Evolutionary conservation across 2,797 vertebrate genomes (phyloP), one percentile per base, ranked within the genome.

Genomic region (Sebastes jordani): DNA sequence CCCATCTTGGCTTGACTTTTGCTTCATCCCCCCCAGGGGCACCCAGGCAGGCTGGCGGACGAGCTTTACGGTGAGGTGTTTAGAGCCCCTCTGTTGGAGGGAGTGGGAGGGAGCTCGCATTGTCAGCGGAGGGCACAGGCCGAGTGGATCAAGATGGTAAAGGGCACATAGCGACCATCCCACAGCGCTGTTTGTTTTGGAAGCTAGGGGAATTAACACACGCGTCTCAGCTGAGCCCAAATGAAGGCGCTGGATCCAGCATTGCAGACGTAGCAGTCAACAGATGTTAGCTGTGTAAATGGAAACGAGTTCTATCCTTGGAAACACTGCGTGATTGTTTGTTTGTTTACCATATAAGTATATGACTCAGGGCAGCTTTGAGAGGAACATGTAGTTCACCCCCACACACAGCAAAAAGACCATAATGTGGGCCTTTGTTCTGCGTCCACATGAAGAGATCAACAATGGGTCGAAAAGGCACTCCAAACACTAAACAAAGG

Each of bases 401-500:
- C 56, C 46, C 63, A 59, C 42, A 70, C 64, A 63, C 9, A 68
- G 59, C 61, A 81, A 61, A 79, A 68, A 64, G 14, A 66, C 14
- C 67, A 88, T 60, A 83, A 78, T 69, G 69, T 74, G 59, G 60
- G 58, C 13, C 74, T 88, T 89, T 89, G 81, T 87, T 84, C 65
- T 71, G 61, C 29, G 54, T 69, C 36, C 66, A 71, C 76, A 86
- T n/a, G n/a, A 75, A 67, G 30, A 76, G 46, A 86, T 76, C 14
- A 80, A 82, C 83, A 80, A 78, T 13, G 30, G 74, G 74, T 80
- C 74, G 72, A 65, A 74, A 76, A 67, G 64, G 42, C 71, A 83
- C 80, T 86, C n/a, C 29, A 69, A 67, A 82, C 34, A 64, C 59
- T 32, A 72, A 82, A 88, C 86, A 91, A 89, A 90, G 61, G 66